Percentiles rank a stretch among this genome's conserved stretches.
Evolutionary conservation across 2,113 vertebrate species (phyloP).

Genomic region (Rhynchopsitta pachyrhyncha): DNA sequence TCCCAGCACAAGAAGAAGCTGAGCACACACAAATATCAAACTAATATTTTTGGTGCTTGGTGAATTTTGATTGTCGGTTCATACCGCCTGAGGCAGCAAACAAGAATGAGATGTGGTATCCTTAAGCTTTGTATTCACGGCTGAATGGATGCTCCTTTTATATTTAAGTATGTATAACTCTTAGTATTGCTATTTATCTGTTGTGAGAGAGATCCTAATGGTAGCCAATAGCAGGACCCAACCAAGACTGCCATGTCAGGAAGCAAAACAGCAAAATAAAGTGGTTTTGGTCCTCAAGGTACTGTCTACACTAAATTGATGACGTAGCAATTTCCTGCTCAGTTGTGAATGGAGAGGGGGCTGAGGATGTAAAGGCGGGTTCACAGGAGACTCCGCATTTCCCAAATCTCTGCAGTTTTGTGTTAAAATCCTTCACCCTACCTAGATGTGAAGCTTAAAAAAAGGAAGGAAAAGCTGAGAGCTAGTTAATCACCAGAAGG

Average conservation of each 20-base stretch:
- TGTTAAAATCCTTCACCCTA: background rate
- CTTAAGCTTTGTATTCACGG: conserved; percentile 17
- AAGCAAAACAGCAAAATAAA: background rate
- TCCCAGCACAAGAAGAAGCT: conserved; percentile 31
- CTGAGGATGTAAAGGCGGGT: background rate
- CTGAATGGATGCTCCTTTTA: conserved; percentile 17
- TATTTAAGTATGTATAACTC: background rate
- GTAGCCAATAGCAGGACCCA: background rate
- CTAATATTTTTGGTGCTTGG: conserved; percentile 33
- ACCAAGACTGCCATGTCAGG: background rate
- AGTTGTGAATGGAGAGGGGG: background rate
- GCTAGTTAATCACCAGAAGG: background rate
- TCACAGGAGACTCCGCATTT: background rate
- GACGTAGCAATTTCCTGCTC: background rate
- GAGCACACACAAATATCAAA: conserved; percentile 60
- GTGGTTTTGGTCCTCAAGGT: background rate
- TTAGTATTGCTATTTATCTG: background rate
- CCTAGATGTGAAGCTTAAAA: background rate
- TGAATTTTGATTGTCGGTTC: conserved; percentile 29
- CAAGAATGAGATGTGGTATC: conserved; percentile 11
- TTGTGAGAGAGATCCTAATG: background rate
- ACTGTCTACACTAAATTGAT: background rate
- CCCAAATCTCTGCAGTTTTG: background rate
- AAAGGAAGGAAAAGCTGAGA: background rate
- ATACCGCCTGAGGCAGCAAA: background rate